Conservation (phyloP, 2,113 vertebrate species). For the Sander lucioperca region DNA sequence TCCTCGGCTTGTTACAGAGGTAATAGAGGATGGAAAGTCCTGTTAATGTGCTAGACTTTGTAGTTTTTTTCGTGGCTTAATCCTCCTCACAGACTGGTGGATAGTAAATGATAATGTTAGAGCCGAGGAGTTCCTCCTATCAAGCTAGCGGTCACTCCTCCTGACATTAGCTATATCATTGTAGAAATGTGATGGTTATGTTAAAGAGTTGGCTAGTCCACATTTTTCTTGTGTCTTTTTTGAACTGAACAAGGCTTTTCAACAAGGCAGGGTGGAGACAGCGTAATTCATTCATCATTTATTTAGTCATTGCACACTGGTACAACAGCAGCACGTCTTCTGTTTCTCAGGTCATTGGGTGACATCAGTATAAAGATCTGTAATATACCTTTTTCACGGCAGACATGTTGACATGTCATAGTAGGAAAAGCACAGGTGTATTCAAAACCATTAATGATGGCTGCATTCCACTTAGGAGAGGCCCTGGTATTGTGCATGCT, state of each 20-base stretch:
- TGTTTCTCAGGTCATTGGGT: constrained; percentile 4
- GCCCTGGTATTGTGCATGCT: too few species aligned
- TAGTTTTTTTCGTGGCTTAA: not conserved
- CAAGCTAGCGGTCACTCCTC: constrained; percentile 31
- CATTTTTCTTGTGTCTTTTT: not conserved
- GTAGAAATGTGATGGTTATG: not conserved
- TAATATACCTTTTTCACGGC: too few species aligned
- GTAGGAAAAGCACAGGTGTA: too few species aligned
- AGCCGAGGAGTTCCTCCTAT: constrained; percentile 19
- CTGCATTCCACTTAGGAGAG: too few species aligned
- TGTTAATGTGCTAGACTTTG: not conserved
- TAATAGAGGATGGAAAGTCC: not conserved
- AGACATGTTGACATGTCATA: too few species aligned
- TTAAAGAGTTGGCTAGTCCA: not conserved
- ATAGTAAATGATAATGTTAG: not conserved
- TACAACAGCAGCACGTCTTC: not conserved
- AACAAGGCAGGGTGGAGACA: not conserved
- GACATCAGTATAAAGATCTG: not conserved
- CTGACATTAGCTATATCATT: not conserved
- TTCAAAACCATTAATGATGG: too few species aligned
- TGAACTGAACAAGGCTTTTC: not conserved
- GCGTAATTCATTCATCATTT: not conserved
- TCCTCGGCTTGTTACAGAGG: constrained; percentile 33
- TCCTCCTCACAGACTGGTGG: not conserved
- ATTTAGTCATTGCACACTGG: not conserved